phyloP scores from a whole-genome alignment of 2,888 invertebrate genomes.

The Pyrocoelia pectoralis region DNA sequence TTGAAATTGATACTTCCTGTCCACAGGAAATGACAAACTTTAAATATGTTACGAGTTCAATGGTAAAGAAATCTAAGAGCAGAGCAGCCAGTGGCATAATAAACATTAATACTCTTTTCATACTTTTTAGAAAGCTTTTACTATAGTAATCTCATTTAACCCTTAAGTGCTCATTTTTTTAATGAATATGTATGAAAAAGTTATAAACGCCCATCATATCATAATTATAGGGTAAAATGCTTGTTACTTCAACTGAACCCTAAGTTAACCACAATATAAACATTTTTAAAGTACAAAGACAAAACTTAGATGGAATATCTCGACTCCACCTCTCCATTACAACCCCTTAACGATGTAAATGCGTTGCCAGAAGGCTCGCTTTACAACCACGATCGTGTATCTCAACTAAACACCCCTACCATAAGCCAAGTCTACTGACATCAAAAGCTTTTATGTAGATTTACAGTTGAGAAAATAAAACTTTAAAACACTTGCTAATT shows the following conservation, averaged over 20 bases:
- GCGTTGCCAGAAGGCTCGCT: constrained; percentile 55
- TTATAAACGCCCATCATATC: constrained; percentile 20
- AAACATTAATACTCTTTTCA: neutral
- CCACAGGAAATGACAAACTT: constrained; percentile 36
- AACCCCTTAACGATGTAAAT: constrained; percentile 60
- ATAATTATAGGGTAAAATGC: constrained; percentile 30
- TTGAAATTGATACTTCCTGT: constrained; percentile 60
- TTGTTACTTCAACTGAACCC: constrained; percentile 30
- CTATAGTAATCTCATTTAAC: neutral
- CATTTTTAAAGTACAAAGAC: constrained; percentile 60
- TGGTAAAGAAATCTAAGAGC: constrained; percentile 17
- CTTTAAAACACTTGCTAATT: constrained; percentile 58
- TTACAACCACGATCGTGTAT: constrained; percentile 48
- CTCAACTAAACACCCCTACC: constrained; percentile 51
- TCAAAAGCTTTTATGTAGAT: constrained; percentile 61
- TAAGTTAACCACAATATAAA: constrained; percentile 54
- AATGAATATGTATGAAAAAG: neutral
- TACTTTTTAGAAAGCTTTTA: neutral
- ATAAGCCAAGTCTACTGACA: constrained; percentile 56
- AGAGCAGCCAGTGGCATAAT: neutral
- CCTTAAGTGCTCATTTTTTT: constrained; percentile 2
- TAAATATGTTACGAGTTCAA: constrained; percentile 21
- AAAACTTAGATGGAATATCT: constrained; percentile 59
- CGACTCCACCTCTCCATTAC: constrained; percentile 54
- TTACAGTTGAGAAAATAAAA: constrained; percentile 59